A percentile compares a stretch with the other conserved stretches of the same genome.
Evolutionary conservation across 2,797 vertebrate species (phyloP).

Genomic region (Cyclura pinguis): DNA sequence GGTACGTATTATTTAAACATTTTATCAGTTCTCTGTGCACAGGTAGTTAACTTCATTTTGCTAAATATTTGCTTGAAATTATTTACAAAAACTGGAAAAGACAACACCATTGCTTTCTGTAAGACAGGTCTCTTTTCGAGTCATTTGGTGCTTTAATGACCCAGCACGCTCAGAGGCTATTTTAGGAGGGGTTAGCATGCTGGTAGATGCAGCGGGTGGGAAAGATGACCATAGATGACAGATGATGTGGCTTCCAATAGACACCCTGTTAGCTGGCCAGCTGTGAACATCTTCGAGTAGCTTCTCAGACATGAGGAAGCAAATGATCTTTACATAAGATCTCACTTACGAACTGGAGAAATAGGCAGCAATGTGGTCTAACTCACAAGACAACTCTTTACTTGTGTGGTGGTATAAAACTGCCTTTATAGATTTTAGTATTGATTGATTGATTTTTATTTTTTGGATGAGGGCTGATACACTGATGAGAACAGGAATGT

Average conservation of each 20-base stretch:
- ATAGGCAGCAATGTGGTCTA: neutral
- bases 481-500: neutral
- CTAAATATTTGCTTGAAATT: neutral
- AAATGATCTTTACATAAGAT: neutral
- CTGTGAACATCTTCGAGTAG: neutral
- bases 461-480: too few relatives aligned
- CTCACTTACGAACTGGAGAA: neutral
- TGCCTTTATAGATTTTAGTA: neutral
- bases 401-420: too few relatives aligned
- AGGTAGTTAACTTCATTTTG: neutral
- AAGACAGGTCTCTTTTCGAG: too few relatives aligned
- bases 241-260: neutral
- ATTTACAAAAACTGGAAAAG: neutral
- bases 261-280: too few relatives aligned
- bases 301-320: neutral
- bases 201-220: neutral
- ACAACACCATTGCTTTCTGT: too few relatives aligned
- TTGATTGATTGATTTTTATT: neutral
- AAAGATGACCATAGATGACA: too few relatives aligned
- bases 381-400: neutral
- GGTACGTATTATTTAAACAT: slow-evolving; percentile 74
- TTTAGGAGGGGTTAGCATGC: accelerated
- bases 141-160: neutral
- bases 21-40: neutral
- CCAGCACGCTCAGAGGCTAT: neutral